phyloP scores from a whole-genome alignment of 1,140 invertebrate genomes.

The Holcopasites calliopsidis region DNA sequence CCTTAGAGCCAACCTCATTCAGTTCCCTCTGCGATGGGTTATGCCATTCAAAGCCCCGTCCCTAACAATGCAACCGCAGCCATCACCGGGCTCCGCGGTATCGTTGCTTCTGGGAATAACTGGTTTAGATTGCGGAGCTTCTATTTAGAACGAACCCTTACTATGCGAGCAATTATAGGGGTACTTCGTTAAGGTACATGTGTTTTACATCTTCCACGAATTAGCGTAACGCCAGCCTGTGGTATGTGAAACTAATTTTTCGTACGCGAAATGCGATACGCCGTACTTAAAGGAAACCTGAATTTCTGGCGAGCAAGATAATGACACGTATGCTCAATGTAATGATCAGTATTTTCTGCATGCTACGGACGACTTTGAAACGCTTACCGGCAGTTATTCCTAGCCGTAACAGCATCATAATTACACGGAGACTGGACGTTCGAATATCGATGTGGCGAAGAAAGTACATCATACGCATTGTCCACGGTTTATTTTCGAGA shows the following conservation, averaged over 20 bases:
- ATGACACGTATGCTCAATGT: too few relatives aligned
- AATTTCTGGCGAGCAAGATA: too few relatives aligned
- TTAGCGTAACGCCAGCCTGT: background rate
- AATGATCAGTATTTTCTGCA: too few relatives aligned
- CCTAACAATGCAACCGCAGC: background rate
- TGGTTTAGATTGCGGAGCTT: constrained; percentile 1
- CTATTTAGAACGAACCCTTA: background rate
- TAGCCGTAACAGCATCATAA: too few relatives aligned
- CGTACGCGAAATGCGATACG: background rate
- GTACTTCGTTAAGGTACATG: background rate
- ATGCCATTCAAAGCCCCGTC: constrained; percentile 37
- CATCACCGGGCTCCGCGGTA: background rate
- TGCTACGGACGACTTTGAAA: too few relatives aligned
- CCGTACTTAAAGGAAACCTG: background rate
- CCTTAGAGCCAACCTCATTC: constrained; percentile 55
- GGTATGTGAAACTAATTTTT: background rate
- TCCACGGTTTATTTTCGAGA: too few relatives aligned
- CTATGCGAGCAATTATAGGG: background rate
- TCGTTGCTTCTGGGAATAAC: background rate
- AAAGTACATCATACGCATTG: too few relatives aligned
- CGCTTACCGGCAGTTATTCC: too few relatives aligned
- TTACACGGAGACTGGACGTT: too few relatives aligned
- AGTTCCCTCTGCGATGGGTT: constrained; percentile 26
- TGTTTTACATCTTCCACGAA: background rate
- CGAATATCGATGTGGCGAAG: too few relatives aligned